Conservation (phyloP, 2,113 vertebrate species). For the Holacanthus passer region DNA sequence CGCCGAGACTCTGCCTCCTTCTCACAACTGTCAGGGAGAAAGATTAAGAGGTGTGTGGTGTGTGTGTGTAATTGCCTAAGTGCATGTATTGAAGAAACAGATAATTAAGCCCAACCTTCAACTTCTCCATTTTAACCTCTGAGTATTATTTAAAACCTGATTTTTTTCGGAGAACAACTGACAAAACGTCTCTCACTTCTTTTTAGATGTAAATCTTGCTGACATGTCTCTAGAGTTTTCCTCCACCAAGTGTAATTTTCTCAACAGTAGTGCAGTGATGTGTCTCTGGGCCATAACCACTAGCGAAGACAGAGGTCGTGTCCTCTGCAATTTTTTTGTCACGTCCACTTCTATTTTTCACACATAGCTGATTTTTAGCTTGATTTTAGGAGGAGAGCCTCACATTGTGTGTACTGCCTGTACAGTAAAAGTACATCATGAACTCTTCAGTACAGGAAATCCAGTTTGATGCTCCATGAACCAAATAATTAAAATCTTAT, state of each 20-base stretch:
- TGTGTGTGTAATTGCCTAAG: constrained; percentile 23
- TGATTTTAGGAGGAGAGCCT: neutral
- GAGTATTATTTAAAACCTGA: neutral
- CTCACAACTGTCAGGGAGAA: constrained; percentile 45
- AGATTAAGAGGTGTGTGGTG: constrained; percentile 43
- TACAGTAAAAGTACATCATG: neutral
- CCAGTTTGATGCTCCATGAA: neutral
- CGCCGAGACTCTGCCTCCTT: constrained; percentile 21
- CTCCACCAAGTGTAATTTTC: constrained; percentile 44
- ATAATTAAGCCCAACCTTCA: neutral
- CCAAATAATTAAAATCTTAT: no score
- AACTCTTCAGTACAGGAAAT: neutral
- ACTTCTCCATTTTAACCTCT: neutral
- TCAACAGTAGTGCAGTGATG: constrained; percentile 11
- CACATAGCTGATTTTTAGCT: constrained; percentile 3
- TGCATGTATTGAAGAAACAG: constrained; percentile 1
- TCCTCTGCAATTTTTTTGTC: constrained; percentile 39
- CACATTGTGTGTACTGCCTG: neutral
- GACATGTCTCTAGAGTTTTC: constrained; percentile 27
- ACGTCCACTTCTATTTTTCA: constrained; percentile 23
- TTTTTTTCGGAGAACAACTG: neutral
- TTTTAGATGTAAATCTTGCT: constrained; percentile 12
- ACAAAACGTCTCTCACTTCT: neutral
- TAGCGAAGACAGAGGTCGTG: constrained; percentile 15
- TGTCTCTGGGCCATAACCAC: constrained; percentile 10